These are phyloP conservation scores for Myopa testacea DNA, from an alignment of 2,888 invertebrate genomes.

Conservation along the genomic window DNA sequence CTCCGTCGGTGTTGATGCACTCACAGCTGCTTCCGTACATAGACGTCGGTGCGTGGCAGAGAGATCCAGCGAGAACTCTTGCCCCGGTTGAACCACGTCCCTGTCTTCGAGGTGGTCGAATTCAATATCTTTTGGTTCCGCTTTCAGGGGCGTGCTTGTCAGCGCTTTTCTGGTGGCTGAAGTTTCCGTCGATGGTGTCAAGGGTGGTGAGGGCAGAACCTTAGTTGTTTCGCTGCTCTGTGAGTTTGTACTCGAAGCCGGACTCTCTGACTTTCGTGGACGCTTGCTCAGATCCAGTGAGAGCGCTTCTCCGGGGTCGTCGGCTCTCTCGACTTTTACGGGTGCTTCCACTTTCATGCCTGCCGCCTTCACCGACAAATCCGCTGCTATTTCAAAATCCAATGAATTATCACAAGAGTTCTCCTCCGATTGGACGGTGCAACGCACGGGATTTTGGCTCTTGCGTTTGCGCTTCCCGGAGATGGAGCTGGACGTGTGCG, in stretches of 20 bases:
- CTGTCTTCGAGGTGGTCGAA: constrained; percentile 27
- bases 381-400: constrained; percentile 64
- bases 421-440: constrained; percentile 71
- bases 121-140: constrained; percentile 54
- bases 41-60: constrained; percentile 35
- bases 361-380: constrained; percentile 61
- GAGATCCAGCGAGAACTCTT: constrained; percentile 49
- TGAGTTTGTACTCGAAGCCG: constrained; percentile 48
- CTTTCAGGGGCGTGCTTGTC: constrained; percentile 47
- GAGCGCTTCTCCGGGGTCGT: constrained; percentile 48
- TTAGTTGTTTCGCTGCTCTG: constrained; percentile 60
- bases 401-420: constrained; percentile 65
- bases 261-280: constrained; percentile 50
- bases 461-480: constrained; percentile 86
- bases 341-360: constrained; percentile 37
- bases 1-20: background rate
- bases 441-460: constrained; percentile 87
- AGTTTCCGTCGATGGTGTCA: constrained; percentile 58
- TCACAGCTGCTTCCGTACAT: background rate
- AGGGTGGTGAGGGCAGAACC: constrained; percentile 65
- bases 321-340: background rate
- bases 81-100: background rate
- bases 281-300: constrained; percentile 55
- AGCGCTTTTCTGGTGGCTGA: constrained; percentile 42
- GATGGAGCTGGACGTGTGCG: constrained; percentile 49